Conservation (phyloP, 2,113 vertebrate genomes). For the Coptodon rendalli region DNA sequence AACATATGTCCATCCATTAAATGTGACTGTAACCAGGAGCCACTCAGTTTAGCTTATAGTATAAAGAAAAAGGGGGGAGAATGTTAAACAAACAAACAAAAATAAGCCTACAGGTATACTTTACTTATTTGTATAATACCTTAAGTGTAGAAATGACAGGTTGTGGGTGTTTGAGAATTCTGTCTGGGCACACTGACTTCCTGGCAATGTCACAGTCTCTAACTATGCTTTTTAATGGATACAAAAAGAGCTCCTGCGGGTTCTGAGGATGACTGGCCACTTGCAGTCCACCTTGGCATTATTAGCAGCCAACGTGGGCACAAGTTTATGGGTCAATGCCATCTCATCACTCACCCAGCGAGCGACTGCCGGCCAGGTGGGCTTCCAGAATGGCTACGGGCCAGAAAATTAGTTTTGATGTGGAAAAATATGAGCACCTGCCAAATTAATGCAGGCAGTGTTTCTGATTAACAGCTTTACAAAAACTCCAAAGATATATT, state of each 20-base stretch:
- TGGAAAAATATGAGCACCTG: constrained; percentile 2
- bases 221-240: not conserved
- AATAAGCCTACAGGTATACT: not conserved
- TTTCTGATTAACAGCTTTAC: not conserved
- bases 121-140: not conserved
- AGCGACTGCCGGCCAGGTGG: not conserved
- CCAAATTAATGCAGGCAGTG: constrained; percentile 11
- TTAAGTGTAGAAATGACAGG: not conserved
- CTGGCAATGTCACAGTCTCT: not conserved
- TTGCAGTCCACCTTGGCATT: not conserved
- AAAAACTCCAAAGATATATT: not conserved
- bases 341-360: constrained; percentile 11
- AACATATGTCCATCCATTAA: not conserved
- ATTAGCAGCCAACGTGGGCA: not conserved
- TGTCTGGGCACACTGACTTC: not conserved
- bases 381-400: not conserved
- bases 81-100: not conserved
- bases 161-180: not conserved
- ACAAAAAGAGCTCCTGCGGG: not conserved
- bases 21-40: not conserved
- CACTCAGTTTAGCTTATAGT: not conserved
- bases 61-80: not conserved
- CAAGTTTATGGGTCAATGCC: not conserved
- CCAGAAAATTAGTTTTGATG: constrained; percentile 18
- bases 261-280: not conserved